phyloP scores from a whole-genome alignment of 2,797 vertebrate species.

The Hoplostethus atlanticus region DNA sequence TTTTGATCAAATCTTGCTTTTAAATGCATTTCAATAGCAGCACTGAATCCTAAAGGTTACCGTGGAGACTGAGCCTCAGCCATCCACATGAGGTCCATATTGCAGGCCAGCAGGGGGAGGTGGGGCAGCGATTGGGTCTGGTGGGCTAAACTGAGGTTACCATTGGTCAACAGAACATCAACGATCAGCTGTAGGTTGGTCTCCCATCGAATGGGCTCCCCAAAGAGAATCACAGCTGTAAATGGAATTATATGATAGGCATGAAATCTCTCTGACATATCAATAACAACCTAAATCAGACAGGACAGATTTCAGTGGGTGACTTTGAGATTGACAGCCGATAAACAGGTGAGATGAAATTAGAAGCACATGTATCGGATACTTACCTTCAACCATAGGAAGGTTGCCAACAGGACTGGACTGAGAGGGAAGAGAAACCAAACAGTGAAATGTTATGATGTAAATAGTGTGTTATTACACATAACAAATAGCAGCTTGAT shows the following conservation, averaged over 20 bases:
- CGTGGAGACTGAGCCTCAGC: conserved; percentile 92
- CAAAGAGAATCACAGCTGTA: conserved; percentile 90
- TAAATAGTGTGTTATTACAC: neutral
- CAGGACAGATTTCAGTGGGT: neutral
- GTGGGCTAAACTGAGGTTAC: conserved; percentile 86
- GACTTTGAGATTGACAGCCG: neutral
- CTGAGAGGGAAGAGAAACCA: conserved; percentile 78
- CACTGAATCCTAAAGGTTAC: conserved; percentile 62
- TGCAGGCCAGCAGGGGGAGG: conserved; percentile 92
- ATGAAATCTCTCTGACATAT: neutral
- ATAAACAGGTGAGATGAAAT: neutral
- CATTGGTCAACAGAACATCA: conserved; percentile 90
- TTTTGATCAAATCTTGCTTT: neutral
- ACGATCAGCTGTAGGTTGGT: conserved; percentile 94
- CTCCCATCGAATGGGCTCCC: conserved; percentile 95
- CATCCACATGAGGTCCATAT: conserved; percentile 97
- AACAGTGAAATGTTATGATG: neutral
- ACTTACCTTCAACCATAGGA: conserved; percentile 91
- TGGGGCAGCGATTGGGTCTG: conserved; percentile 79
- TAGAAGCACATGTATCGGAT: neutral
- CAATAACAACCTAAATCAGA: neutral
- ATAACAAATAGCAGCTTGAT: neutral
- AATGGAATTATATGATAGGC: neutral
- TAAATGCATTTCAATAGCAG: neutral
- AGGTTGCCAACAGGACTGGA: conserved; percentile 83